Evolutionary conservation across 2,888 invertebrate genomes (phyloP), one percentile per base, ranked within the genome.

Genomic region (Agonopterix arenella): DNA sequence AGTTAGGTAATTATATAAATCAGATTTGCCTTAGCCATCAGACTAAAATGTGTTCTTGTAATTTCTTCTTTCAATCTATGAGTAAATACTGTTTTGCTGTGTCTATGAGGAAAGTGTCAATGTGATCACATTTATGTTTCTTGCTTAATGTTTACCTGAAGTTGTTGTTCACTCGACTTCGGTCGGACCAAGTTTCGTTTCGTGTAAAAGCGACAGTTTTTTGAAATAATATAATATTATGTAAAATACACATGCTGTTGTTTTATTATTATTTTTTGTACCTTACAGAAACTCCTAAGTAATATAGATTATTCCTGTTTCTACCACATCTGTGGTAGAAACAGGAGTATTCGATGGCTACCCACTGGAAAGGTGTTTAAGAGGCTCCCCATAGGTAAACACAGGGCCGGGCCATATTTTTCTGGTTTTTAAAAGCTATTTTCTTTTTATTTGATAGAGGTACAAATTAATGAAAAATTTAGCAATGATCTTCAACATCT

Each of bases 151-250:
- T 71, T 66, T 62, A 63, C 68, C 62, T 69, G 66, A 76, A 66
- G 70, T 80, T 82, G 76, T 78, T 80, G 74, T 69, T 65, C 68
- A 70, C 73, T 74, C 75, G 77, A 76, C 77, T 70, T 69, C 69
- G 80, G 76, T 84, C 77, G 80, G 84, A 83, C 84, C 82, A 83
- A 81, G 68, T 76, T 86, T 78, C 70, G 68, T 84, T 86, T 84
- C 68, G 64, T 74, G 73, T 77, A 72, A 76, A 82, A 73, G 69
- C 70, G 74, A 73, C 81, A 82, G 77, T 80, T 83, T 84, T 76
- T 75, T 65, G 76, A 43, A 78, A 76, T 76, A 80, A 83, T 84
- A 76, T 75, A 13, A 80, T 71, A 82, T 71, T 76, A 84, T 83
- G 84, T 88, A 84, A 84, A 84, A 80, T 80, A 83, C 66, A 74